Percentiles rank a stretch among this genome's conserved stretches.
phyloP scores from a whole-genome alignment of 2,113 vertebrate species.

The Scortum barcoo region DNA sequence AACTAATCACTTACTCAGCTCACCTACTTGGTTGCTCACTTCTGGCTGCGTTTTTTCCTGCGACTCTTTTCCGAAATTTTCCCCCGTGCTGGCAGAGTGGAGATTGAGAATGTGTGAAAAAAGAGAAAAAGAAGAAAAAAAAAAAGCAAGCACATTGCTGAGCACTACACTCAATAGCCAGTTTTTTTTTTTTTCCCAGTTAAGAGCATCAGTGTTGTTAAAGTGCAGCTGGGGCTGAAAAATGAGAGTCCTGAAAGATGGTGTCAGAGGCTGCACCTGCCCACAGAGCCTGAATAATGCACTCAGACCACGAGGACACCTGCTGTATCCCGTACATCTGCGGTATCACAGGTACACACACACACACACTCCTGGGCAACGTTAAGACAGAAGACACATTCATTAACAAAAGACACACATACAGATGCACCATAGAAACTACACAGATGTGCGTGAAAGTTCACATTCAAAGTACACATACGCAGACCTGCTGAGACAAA shows the following conservation, averaged over 20 bases:
- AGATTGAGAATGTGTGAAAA: neutral
- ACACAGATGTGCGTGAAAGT: constrained; percentile 13
- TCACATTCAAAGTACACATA: constrained; percentile 22
- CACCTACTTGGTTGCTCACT: neutral
- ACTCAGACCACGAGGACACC: constrained; percentile 78
- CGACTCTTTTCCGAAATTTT: neutral
- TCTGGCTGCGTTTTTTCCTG: constrained; percentile 6
- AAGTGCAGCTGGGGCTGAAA: constrained; percentile 73
- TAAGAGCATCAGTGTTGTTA: constrained; percentile 49
- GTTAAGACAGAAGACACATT: constrained; percentile 26
- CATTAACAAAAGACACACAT: neutral
- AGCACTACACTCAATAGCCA: constrained; percentile 14
- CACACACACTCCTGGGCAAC: constrained; percentile 8
- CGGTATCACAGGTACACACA: constrained; percentile 35
- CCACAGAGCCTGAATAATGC: constrained; percentile 79
- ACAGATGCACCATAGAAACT: neutral
- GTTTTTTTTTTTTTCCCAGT: constrained; percentile 49
- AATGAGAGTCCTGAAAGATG: constrained; percentile 66
- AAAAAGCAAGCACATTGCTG: neutral
- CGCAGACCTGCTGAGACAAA: constrained; percentile 20
- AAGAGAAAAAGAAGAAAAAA: neutral
- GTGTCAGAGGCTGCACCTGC: constrained; percentile 75
- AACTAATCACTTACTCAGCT: neutral
- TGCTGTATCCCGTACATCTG: constrained; percentile 76
- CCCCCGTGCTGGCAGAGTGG: neutral